Evolutionary conservation across 1,140 invertebrate genomes (phyloP).

Genomic region (Asbolus verrucosus): DNA sequence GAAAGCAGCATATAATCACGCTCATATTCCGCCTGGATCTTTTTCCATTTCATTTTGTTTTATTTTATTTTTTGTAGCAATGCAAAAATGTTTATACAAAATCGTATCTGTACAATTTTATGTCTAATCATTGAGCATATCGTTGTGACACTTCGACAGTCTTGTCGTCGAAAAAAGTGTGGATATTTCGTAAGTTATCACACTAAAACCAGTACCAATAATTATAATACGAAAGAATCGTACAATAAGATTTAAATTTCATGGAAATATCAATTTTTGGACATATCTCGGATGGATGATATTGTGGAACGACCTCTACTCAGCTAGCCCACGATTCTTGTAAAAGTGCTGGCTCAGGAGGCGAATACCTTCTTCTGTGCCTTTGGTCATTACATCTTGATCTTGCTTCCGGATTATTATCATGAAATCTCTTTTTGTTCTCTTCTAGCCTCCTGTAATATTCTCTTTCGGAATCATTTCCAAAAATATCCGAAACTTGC

Average conservation of each 20-base stretch:
- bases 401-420: slow-evolving; percentile 40
- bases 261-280: slow-evolving; percentile 72
- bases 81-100: slow-evolving; percentile 42
- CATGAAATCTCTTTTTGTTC: slow-evolving; percentile 51
- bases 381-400: slow-evolving; percentile 45
- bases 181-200: too few relatives aligned
- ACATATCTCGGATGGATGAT: slow-evolving; percentile 71
- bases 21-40: too few relatives aligned
- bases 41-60: too few relatives aligned
- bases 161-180: too few relatives aligned
- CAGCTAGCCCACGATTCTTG: too few relatives aligned
- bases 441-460: slow-evolving; percentile 67
- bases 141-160: slow-evolving; percentile 1
- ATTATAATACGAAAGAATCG: background rate
- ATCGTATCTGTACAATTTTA: slow-evolving; percentile 46
- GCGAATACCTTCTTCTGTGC: slow-evolving; percentile 63
- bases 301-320: slow-evolving; percentile 71
- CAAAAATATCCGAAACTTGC: slow-evolving; percentile 70
- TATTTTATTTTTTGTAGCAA: slow-evolving; percentile 33
- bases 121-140: slow-evolving; percentile 44
- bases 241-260: slow-evolving; percentile 2
- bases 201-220: too few relatives aligned
- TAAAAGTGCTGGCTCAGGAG: slow-evolving; percentile 62
- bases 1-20: too few relatives aligned
- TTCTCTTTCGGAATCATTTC: slow-evolving; percentile 67